Conservation (phyloP, 2,888 invertebrate genomes). For the Malacosoma neustria region DNA sequence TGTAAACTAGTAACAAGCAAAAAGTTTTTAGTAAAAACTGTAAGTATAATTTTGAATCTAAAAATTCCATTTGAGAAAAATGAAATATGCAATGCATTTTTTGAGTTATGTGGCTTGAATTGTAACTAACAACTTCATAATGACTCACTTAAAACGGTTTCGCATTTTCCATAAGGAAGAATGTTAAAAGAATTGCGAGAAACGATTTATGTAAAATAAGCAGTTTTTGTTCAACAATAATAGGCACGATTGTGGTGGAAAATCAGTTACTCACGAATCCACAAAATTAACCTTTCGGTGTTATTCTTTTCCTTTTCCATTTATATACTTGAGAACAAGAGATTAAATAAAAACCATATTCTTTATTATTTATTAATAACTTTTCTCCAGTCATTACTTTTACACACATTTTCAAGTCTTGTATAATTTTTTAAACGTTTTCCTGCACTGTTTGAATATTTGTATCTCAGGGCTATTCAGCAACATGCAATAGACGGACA, state of each 20-base stretch:
- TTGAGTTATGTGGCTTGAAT: slow-evolving; percentile 9
- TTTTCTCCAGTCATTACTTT: no score
- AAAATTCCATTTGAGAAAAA: neutral
- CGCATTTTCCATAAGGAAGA: slow-evolving; percentile 3
- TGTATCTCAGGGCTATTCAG: no score
- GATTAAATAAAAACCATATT: no score
- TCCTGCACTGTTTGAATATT: no score
- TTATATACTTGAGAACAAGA: no score
- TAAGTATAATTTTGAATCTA: no score
- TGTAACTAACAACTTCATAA: slow-evolving; percentile 13
- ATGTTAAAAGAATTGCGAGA: neutral
- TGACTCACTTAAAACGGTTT: slow-evolving; percentile 9
- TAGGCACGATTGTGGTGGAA: neutral
- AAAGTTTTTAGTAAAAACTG: no score
- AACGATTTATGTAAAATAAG: slow-evolving; percentile 9
- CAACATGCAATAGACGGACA: no score
- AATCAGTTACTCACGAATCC: neutral
- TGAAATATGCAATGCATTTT: slow-evolving; percentile 2
- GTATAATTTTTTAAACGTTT: no score
- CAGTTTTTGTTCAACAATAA: slow-evolving; percentile 6
- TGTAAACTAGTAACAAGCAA: no score
- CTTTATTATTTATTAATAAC: no score
- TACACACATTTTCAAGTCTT: no score
- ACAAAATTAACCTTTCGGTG: neutral
- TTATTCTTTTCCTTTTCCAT: neutral